phyloP scores from a whole-genome alignment of 2,113 vertebrate genomes.

The Chrysochloris asiatica region DNA sequence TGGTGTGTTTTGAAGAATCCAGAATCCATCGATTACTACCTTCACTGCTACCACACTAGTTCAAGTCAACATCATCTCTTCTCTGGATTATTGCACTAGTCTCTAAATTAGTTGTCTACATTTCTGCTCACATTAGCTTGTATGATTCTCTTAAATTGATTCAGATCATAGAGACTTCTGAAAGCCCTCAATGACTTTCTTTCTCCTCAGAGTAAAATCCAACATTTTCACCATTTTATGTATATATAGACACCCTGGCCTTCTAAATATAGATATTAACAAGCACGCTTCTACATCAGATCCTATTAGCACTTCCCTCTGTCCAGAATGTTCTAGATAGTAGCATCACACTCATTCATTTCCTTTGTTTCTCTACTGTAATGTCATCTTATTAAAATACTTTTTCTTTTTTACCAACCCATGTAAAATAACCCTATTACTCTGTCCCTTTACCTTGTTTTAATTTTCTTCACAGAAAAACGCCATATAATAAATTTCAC shows the following conservation, averaged over 20 bases:
- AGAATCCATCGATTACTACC: neutral
- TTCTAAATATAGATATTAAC: neutral
- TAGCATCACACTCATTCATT: neutral
- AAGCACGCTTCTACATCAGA: neutral
- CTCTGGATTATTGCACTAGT: neutral
- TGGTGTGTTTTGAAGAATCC: neutral
- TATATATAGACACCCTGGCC: neutral
- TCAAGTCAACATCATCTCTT: neutral
- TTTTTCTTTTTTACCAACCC: neutral
- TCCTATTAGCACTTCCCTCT: neutral
- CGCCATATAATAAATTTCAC: neutral
- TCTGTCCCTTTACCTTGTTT: neutral
- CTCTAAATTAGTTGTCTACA: neutral
- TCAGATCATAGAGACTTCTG: neutral
- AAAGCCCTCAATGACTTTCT: neutral
- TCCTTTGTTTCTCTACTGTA: constrained; percentile 32
- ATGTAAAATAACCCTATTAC: neutral
- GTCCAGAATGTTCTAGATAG: neutral
- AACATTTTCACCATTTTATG: neutral
- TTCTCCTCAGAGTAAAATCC: neutral
- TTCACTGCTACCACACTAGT: neutral
- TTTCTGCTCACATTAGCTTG: constrained; percentile 11
- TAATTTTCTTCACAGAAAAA: constrained; percentile 10
- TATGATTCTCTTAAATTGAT: constrained; percentile 1
- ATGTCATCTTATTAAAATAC: constrained; percentile 9